These are phyloP conservation scores for Apeira syringaria DNA, from an alignment of 2,888 invertebrate genomes.

Conservation along the genomic window DNA sequence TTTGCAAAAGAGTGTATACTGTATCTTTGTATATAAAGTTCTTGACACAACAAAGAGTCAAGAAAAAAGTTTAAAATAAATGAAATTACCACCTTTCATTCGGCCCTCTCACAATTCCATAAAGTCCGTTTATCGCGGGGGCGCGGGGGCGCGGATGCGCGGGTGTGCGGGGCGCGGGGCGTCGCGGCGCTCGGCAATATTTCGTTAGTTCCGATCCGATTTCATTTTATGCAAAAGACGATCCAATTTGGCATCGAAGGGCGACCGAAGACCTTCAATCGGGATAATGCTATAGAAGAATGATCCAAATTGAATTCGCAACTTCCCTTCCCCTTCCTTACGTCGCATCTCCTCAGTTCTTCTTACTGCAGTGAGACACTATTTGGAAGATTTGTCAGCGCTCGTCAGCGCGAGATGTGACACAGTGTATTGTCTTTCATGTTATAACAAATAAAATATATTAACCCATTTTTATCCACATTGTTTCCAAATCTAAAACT, in stretches of 20 bases:
- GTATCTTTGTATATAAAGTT: too few relatives aligned
- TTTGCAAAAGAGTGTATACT: too few relatives aligned
- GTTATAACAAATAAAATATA: too few relatives aligned
- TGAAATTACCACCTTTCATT: conserved; percentile 15
- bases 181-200: conserved; percentile 43
- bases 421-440: too few relatives aligned
- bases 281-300: conserved; percentile 76
- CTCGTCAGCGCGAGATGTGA: too few relatives aligned
- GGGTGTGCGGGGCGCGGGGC: too few relatives aligned
- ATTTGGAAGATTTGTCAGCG: background rate
- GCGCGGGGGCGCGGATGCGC: too few relatives aligned
- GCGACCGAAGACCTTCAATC: conserved; percentile 61
- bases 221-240: conserved; percentile 81
- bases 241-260: conserved; percentile 65
- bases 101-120: conserved; percentile 21
- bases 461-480: too few relatives aligned
- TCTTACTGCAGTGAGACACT: background rate
- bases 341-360: background rate
- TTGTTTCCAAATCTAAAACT: too few relatives aligned
- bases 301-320: conserved; percentile 78
- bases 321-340: conserved; percentile 25
- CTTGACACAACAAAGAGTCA: too few relatives aligned
- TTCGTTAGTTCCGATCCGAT: conserved; percentile 75
- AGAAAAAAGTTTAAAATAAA: too few relatives aligned
- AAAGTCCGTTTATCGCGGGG: conserved; percentile 10